Percentiles rank a stretch among this genome's conserved stretches.
These are phyloP conservation scores for Bellardia bayeri DNA, from an alignment of 2,888 invertebrate species.

Conservation along the genomic window DNA sequence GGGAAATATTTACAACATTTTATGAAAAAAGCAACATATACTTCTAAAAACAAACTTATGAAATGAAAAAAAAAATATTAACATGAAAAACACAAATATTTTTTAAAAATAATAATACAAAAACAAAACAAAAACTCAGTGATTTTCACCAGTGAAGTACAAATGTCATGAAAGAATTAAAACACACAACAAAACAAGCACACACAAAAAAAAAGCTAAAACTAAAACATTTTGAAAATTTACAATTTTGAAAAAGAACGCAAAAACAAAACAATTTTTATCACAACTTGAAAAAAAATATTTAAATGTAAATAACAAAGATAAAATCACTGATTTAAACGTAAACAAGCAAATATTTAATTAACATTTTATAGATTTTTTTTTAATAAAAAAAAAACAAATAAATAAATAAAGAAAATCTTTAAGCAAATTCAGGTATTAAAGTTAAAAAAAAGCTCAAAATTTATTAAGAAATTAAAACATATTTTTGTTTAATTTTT, in stretches of 20 bases:
- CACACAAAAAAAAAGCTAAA: constrained; percentile 60
- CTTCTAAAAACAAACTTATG: constrained; percentile 73
- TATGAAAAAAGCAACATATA: constrained; percentile 60
- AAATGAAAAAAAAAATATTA: constrained; percentile 69
- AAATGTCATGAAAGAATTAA: constrained; percentile 80
- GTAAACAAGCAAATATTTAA: constrained; percentile 41
- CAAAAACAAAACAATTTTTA: not conserved
- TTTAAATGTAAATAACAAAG: constrained; percentile 55
- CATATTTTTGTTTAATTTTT: constrained; percentile 56
- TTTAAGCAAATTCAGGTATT: constrained; percentile 59
- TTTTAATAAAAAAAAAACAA: not conserved
- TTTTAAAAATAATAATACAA: constrained; percentile 39
- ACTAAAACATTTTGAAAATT: constrained; percentile 59
- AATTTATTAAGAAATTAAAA: constrained; percentile 46
- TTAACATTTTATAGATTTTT: constrained; percentile 59
- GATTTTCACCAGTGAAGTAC: constrained; percentile 85
- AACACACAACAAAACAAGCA: constrained; percentile 58
- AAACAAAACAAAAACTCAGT: constrained; percentile 82
- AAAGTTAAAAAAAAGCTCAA: constrained; percentile 58
- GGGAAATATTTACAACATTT: constrained; percentile 71
- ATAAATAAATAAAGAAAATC: constrained; percentile 25
- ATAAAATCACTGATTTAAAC: constrained; percentile 60
- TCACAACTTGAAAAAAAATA: constrained; percentile 4
- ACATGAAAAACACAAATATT: constrained; percentile 50
- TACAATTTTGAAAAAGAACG: constrained; percentile 57